These are phyloP conservation scores for Maniola hyperantus DNA, from an alignment of 2,888 invertebrate species.

Conservation along the genomic window DNA sequence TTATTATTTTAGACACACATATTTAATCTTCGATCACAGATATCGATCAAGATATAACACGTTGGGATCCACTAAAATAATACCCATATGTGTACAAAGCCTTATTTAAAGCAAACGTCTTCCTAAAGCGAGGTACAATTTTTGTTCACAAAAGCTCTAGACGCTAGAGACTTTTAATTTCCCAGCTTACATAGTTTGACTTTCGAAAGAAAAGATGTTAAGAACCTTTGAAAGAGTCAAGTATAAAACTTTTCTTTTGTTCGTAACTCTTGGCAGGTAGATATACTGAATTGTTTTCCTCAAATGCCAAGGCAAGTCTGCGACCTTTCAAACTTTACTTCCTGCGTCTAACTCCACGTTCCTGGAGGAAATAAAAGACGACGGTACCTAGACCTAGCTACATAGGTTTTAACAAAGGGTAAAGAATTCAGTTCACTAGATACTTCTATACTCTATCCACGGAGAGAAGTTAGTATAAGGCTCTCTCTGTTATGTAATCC, in stretches of 20 bases:
- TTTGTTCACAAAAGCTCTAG: neutral
- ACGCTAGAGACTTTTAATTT: slow-evolving; percentile 15
- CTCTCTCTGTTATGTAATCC: too few relatives aligned
- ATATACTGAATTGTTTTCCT: slow-evolving; percentile 30
- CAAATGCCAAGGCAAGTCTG: slow-evolving; percentile 38
- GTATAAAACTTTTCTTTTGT: slow-evolving; percentile 16
- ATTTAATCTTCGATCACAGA: too few relatives aligned
- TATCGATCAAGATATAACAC: neutral
- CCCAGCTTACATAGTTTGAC: slow-evolving; percentile 19
- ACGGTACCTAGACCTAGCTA: neutral
- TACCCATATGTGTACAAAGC: neutral
- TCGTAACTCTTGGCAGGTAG: slow-evolving; percentile 11
- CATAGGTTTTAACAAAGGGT: too few relatives aligned
- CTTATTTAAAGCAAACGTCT: neutral
- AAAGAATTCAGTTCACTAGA: too few relatives aligned
- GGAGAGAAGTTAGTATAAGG: too few relatives aligned
- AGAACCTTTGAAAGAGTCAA: slow-evolving; percentile 23
- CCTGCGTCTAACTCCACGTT: slow-evolving; percentile 27
- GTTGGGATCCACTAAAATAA: too few relatives aligned
- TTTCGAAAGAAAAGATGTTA: slow-evolving; percentile 22
- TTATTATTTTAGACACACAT: too few relatives aligned
- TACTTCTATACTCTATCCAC: too few relatives aligned
- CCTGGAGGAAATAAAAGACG: neutral
- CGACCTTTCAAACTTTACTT: slow-evolving; percentile 32
- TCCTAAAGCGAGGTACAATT: neutral